Evolutionary conservation across 2,888 invertebrate species (phyloP), one percentile per base, ranked within the genome.

Genomic region (Himalopsyche japonica): DNA sequence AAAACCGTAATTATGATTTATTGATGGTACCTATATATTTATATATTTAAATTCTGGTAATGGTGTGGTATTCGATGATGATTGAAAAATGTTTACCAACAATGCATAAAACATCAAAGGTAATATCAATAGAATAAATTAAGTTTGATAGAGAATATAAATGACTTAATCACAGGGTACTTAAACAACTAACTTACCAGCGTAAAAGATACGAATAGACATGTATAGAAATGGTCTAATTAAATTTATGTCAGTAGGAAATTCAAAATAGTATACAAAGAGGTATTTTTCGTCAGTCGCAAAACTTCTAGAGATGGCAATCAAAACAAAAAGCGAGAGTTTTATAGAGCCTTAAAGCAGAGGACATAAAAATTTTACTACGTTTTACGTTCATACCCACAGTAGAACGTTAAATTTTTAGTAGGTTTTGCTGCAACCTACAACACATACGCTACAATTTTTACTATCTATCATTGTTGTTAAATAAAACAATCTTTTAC

Each of bases 261-360:
- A 70, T 70, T 70, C 70, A 10, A 70, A 70, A 70, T 70, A 70
- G 70, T 70, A 70, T 70, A 70, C 70, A 70, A 70, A 27, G 27
- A 24, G 70, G 70, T 70, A 27, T 70, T 70, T 70, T 70, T 70
- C 70, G 70, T 24, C 27, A 70, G 70, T 70, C 70, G 70, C 70
- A 30, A 70, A 70, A 70, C 70, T 70, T 70, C 70, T 12, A 70
- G 70, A 70, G 70, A 70, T 70, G 70, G 83, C 80, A 80, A 76
- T 83, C 80, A 83, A 83, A 83, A 83, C 83, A 80, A 83, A 78
- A 83, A 83, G 83, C 83, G 83, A 80, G 80, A 80, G 80, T 83
- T 83, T 83, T 83, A 83, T 83, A 49, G 49, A 57, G 80, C 83
- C 77, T 80, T 83, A 83, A 83, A 83, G 80, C 76, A 83, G 76